Conservation (phyloP, 2,888 invertebrate genomes). For the Brachypterus glaber region DNA sequence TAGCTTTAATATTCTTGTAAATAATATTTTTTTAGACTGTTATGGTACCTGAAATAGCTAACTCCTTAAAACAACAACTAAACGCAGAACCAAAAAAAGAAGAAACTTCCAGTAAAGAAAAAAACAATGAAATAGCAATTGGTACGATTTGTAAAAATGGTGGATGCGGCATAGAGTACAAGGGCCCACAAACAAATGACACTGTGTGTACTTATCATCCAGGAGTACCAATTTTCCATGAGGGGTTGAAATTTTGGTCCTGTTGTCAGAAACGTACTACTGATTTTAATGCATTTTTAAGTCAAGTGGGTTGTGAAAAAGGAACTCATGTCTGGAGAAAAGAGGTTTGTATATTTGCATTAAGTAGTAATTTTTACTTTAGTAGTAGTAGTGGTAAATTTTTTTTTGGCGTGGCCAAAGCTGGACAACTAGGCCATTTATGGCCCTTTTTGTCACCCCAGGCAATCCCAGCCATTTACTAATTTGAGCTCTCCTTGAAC, state of each 20-base stretch:
- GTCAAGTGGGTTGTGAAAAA: conserved; percentile 79
- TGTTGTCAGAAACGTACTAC: conserved; percentile 90
- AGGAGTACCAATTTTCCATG: conserved; percentile 88
- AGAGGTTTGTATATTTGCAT: too few relatives aligned
- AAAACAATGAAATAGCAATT: conserved; percentile 45
- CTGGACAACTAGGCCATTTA: too few relatives aligned
- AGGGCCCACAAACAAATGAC: conserved; percentile 53
- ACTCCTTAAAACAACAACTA: conserved; percentile 58
- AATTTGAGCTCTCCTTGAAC: too few relatives aligned
- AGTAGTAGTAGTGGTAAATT: too few relatives aligned
- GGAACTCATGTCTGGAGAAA: conserved; percentile 83
- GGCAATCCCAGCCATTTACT: too few relatives aligned
- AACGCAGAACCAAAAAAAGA: conserved; percentile 14
- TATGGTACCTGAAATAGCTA: conserved; percentile 52
- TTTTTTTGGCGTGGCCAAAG: too few relatives aligned
- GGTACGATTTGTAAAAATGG: conserved; percentile 82
- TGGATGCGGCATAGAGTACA: conserved; percentile 64
- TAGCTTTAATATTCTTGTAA: too few relatives aligned
- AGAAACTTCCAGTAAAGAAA: conserved; percentile 30
- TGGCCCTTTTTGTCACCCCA: too few relatives aligned
- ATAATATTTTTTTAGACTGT: conserved; percentile 33
- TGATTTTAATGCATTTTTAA: conserved; percentile 87
- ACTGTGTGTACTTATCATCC: conserved; percentile 71
- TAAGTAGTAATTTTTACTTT: too few relatives aligned
- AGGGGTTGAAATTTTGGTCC: conserved; percentile 95